phyloP scores from a whole-genome alignment of 2,113 vertebrate genomes.

The Oncorhynchus keta region DNA sequence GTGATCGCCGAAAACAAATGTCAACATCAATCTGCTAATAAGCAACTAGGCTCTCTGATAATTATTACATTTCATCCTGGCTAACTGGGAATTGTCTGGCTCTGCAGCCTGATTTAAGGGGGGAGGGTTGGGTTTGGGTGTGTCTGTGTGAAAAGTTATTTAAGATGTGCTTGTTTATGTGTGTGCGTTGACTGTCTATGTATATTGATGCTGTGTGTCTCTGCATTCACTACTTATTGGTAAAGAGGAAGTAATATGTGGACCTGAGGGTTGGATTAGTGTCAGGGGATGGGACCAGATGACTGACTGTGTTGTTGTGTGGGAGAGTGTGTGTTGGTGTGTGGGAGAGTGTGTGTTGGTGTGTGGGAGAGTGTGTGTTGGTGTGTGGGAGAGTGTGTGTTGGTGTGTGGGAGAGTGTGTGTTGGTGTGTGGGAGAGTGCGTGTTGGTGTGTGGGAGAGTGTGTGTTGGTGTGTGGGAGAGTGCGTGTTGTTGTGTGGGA shows the following conservation, averaged over 20 bases:
- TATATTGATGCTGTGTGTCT: conserved; percentile 44
- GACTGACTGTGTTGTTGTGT: neutral
- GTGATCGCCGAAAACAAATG: neutral
- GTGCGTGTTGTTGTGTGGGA: neutral
- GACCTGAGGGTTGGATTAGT: neutral
- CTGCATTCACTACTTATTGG: conserved; percentile 48
- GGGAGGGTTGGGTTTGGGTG: conserved; percentile 22
- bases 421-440: neutral
- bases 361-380: neutral
- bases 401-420: neutral
- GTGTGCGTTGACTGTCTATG: neutral
- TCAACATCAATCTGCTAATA: conserved; percentile 22
- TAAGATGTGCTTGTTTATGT: neutral
- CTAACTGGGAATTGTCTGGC: conserved; percentile 12
- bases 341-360: neutral
- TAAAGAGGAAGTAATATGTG: conserved; percentile 44
- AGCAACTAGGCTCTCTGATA: conserved; percentile 10
- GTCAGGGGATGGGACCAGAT: conserved; percentile 15
- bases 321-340: neutral
- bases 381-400: neutral
- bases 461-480: neutral
- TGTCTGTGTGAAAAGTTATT: conserved; percentile 16
- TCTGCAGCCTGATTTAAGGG: neutral
- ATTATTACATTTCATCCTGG: conserved; percentile 19
- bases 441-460: neutral